These are phyloP conservation scores for Sinocyclocheilus anshuiensis DNA, from an alignment of 2,113 vertebrate genomes.

Conservation along the genomic window DNA sequence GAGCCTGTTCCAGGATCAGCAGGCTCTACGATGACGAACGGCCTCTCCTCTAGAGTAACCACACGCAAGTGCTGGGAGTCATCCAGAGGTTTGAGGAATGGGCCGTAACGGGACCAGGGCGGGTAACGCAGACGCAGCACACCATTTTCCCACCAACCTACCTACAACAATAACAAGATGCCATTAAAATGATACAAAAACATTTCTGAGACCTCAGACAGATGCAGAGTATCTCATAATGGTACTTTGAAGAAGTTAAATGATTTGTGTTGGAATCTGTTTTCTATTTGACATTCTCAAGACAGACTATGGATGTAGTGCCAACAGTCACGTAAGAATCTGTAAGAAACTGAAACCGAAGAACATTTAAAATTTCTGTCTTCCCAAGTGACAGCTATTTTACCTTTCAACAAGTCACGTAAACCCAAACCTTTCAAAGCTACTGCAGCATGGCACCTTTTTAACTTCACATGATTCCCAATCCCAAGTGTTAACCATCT, in stretches of 20 bases:
- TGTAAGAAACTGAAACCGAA: background rate
- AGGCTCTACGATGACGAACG: constrained; percentile 91
- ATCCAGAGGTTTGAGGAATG: constrained; percentile 87
- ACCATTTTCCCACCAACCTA: constrained; percentile 91
- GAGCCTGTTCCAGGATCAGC: constrained; percentile 88
- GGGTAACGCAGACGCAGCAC: constrained; percentile 85
- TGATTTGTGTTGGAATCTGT: background rate
- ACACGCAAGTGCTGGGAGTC: constrained; percentile 88
- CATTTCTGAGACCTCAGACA: background rate
- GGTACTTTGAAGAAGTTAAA: background rate
- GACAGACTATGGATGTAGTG: background rate
- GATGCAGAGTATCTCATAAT: background rate
- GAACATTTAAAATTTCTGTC: background rate
- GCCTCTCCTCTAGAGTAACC: constrained; percentile 90
- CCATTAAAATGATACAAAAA: constrained; percentile 20
- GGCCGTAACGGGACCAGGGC: constrained; percentile 88
- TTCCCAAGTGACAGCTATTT: constrained; percentile 10
- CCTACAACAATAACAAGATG: constrained; percentile 69
- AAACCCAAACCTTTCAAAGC: constrained; percentile 1
- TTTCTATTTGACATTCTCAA: background rate
- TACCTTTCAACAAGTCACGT: background rate
- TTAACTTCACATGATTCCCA: constrained; percentile 10
- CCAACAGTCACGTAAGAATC: background rate
- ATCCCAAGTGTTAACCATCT: background rate
- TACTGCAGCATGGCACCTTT: background rate